Percentiles rank a stretch among this genome's conserved stretches.
phyloP scores from a whole-genome alignment of 2,797 vertebrate genomes.

The Sorex maritimensis region DNA sequence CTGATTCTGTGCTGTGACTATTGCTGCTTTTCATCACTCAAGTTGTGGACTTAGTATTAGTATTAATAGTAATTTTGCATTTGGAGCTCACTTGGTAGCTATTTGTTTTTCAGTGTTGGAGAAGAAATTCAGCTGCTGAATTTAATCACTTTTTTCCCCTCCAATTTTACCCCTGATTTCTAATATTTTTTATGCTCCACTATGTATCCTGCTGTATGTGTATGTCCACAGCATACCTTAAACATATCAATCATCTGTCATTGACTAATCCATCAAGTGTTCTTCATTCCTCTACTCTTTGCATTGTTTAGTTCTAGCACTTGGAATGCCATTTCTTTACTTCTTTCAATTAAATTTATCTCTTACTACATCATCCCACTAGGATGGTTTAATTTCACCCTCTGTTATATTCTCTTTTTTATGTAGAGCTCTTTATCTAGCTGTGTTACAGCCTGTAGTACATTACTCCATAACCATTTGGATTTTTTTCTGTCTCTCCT shows the following conservation, averaged over 20 bases:
- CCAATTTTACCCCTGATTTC: not conserved
- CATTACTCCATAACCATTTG: not conserved
- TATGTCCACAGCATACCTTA: not conserved
- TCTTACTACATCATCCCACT: not conserved
- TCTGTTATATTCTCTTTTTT: not conserved
- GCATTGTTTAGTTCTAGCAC: constrained; percentile 1
- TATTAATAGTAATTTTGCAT: too few species aligned
- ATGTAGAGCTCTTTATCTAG: not conserved
- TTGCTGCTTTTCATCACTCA: not conserved
- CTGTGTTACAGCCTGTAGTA: not conserved
- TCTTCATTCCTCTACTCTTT: constrained; percentile 41
- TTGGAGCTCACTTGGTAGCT: not conserved
- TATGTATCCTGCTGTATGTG: not conserved
- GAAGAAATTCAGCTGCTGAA: not conserved
- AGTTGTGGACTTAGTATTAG: too few species aligned
- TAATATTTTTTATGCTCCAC: not conserved
- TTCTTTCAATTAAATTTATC: constrained; percentile 7
- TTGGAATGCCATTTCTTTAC: constrained; percentile 16
- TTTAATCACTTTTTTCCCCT: not conserved
- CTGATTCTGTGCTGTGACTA: not conserved
- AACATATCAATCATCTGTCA: too few species aligned
- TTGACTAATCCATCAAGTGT: not conserved
- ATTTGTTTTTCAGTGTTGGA: not conserved
- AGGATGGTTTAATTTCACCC: constrained; percentile 30
- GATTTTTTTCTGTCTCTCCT: not conserved